A percentile compares a stretch with the other conserved stretches of the same genome.
phyloP scores from a whole-genome alignment of 2,888 invertebrate species.

The Zygaena filipendulae region DNA sequence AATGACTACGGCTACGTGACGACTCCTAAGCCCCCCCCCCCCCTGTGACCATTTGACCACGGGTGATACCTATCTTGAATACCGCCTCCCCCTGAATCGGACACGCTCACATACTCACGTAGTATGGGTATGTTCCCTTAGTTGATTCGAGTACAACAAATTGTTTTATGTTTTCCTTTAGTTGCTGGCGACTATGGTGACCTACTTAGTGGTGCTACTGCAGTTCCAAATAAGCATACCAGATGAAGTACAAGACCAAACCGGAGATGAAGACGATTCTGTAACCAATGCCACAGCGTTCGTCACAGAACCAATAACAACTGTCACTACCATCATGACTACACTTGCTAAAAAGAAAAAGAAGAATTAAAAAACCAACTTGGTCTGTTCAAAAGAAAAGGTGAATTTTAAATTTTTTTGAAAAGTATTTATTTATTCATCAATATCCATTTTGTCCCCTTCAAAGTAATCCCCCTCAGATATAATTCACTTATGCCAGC shows the following conservation, averaged over 20 bases:
- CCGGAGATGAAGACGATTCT: constrained; percentile 13
- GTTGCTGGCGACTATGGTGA: constrained; percentile 80
- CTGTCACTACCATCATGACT: constrained; percentile 39
- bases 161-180: constrained; percentile 33
- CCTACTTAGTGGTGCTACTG: constrained; percentile 77
- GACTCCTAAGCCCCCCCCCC: no score
- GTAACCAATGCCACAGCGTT: constrained; percentile 23
- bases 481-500: constrained; percentile 9
- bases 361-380: constrained; percentile 36
- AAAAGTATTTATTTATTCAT: background rate
- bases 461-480: constrained; percentile 10
- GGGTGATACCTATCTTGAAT: no score
- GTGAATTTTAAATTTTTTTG: background rate
- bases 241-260: constrained; percentile 42
- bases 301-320: constrained; percentile 29
- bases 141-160: no score
- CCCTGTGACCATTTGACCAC: no score
- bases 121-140: no score
- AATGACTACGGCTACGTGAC: no score
- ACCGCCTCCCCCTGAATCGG: no score
- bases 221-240: constrained; percentile 84
- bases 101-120: no score
- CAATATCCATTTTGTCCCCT: constrained; percentile 2
- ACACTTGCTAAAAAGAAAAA: constrained; percentile 46
- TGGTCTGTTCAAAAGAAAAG: background rate